These are phyloP conservation scores for Corella eumyota DNA, from an alignment of 23 tunicate genomes.

Conservation along the genomic window DNA sequence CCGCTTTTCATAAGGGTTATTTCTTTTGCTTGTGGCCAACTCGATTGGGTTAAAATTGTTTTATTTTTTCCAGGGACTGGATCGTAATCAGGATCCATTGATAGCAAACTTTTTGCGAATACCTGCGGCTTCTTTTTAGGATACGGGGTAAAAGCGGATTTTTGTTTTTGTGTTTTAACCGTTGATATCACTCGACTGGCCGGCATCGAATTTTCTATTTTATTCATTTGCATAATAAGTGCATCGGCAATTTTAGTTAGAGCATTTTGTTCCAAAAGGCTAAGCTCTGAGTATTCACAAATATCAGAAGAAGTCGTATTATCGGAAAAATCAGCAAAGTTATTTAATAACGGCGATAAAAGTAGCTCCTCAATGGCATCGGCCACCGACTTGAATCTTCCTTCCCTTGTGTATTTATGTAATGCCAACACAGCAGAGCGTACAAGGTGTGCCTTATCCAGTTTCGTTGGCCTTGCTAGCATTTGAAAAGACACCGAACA, in stretches of 20 bases:
- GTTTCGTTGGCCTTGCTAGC: slow-evolving; percentile 67
- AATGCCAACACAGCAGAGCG: slow-evolving; percentile 24
- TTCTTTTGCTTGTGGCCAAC: too few species aligned
- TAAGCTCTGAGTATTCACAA: slow-evolving; percentile 19
- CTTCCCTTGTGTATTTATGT: slow-evolving; percentile 60
- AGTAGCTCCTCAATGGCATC: slow-evolving; percentile 88
- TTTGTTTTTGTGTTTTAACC: slow-evolving; percentile 1
- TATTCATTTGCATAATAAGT: slow-evolving; percentile 1
- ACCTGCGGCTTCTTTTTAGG: too few species aligned
- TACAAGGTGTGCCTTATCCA: slow-evolving; percentile 26
- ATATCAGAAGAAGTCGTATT: slow-evolving; percentile 1
- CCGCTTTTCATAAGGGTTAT: too few species aligned
- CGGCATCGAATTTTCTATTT: slow-evolving; percentile 3
- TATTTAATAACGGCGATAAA: slow-evolving; percentile 16
- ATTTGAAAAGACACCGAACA: slow-evolving; percentile 69
- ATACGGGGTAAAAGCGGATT: too few species aligned
- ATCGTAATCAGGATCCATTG: slow-evolving; percentile 3
- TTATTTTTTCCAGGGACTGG: too few species aligned
- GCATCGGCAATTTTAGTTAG: slow-evolving; percentile 66
- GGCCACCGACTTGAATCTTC: slow-evolving; percentile 68
- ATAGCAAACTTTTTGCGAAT: not conserved
- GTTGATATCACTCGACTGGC: not conserved
- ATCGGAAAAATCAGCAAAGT: slow-evolving; percentile 7
- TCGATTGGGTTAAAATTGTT: too few species aligned
- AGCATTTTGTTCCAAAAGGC: slow-evolving; percentile 31